Percentiles rank a stretch among this genome's conserved stretches.
phyloP scores from a whole-genome alignment of 2,888 invertebrate genomes.

The Drosophila kambysellisi region DNA sequence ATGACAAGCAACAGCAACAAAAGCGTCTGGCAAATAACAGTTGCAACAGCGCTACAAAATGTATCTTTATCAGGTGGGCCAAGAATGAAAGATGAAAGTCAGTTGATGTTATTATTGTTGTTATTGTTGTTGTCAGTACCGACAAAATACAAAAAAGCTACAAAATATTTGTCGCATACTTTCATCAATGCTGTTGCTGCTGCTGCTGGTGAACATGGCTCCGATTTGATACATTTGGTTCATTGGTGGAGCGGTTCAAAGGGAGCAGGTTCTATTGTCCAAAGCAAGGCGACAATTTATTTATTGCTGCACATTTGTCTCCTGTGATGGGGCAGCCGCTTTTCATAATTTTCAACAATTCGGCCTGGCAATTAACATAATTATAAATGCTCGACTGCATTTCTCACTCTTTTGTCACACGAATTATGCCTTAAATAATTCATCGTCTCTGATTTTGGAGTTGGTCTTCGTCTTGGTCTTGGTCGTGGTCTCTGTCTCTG shows the following conservation, averaged over 20 bases:
- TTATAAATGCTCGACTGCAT: slow-evolving; percentile 71
- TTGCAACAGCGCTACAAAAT: slow-evolving; percentile 40
- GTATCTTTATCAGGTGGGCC: slow-evolving; percentile 51
- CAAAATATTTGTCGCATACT: slow-evolving; percentile 44
- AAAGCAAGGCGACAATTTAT: slow-evolving; percentile 46
- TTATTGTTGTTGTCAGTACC: slow-evolving; percentile 19
- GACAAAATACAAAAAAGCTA: slow-evolving; percentile 37
- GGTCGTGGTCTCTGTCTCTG: neutral
- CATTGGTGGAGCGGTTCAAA: neutral
- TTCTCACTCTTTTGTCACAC: slow-evolving; percentile 71
- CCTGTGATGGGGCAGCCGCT: neutral
- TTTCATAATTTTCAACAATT: slow-evolving; percentile 50
- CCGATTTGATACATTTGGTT: neutral
- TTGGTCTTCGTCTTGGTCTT: slow-evolving; percentile 2
- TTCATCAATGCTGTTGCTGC: slow-evolving; percentile 31
- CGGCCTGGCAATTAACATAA: slow-evolving; percentile 69
- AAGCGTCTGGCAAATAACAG: slow-evolving; percentile 33
- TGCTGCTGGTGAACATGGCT: neutral
- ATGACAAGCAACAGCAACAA: slow-evolving; percentile 44
- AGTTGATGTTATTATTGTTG: slow-evolving; percentile 9
- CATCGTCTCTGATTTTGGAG: slow-evolving; percentile 10
- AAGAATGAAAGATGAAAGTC: slow-evolving; percentile 77
- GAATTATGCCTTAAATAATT: slow-evolving; percentile 72
- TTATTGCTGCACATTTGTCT: slow-evolving; percentile 53
- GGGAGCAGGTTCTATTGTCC: slow-evolving; percentile 30